Evolutionary conservation across 2,113 vertebrate species (phyloP), one percentile per base, ranked within the genome.

Genomic region (Haliaeetus leucogaster): DNA sequence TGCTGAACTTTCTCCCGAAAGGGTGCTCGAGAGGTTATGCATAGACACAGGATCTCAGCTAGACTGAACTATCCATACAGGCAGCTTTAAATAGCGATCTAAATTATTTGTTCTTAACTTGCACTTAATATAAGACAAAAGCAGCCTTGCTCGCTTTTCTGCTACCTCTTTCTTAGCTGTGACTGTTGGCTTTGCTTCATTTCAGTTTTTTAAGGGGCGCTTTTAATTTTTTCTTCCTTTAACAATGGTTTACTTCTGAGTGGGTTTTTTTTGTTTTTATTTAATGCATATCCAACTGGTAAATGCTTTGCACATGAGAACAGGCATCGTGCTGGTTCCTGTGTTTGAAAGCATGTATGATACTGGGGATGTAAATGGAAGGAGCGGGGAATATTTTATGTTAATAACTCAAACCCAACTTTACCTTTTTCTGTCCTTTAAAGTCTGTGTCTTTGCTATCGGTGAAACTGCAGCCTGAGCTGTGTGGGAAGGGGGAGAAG

Each of bases 311-410:
- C 22, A 38, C 14, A 6, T 62, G 19, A 76, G 34, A 61, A 16
- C 13, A 45, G 27, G 7, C 1, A 0, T 45, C 2, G 2, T 25
- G 16, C 47, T 45, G 6, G 6, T 52, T 82, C 32, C 18, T 38
- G 15, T 0, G 29, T 90, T 68, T 40, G 19, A 61, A 68, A 53
- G 19, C 7, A 11, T 21, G 11, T 68, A 2, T 11, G 23, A 23
- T 45, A 20, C 18, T n/a, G 38, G 19, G 13, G 38, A 34, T 53
- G 23, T 61, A 40, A 47, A 11, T 40, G 71, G 29, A 45, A 42
- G 13, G 13, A 7, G 8, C 0, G 1, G n/a, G n/a, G 25, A 55
- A 17, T 70, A 11, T 70, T 67, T 53, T 62, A 7, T 8, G 7
- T 2, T 45, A 23, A 27, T 77, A 62, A 55, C 16, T 62, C 27